Base-by-base conservation (phyloP, 2,888 invertebrate species). In the Actias luna region DNA sequence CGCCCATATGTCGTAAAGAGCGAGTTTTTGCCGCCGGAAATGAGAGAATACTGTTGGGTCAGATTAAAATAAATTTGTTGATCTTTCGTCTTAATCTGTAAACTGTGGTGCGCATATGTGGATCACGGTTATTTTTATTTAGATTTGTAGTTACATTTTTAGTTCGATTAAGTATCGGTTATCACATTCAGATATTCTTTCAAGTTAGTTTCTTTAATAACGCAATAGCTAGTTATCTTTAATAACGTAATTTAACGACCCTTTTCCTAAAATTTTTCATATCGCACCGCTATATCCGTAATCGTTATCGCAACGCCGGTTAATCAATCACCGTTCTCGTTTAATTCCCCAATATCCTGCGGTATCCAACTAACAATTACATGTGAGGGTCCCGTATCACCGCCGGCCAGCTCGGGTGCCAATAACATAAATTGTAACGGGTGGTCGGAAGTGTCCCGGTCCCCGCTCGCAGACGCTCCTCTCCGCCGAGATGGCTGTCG, bases 341-440 rank as follows among this genome's bases (percentile, higher is more conserved):
- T 88, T 89, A 89, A 89, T 90, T 83, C 88, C 86, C 88, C 91
- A 89, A 90, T 90, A 90, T 91, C 88, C 88, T 87, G 89, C 82
- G 87, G 85, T 86, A 78, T 72, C 85, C 85, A 86, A 87, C 87
- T 89, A 90, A 91, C 90, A 90, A 91, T 91, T 89, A 91, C 88
- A 88, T 81, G 86, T 80, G 88, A 85, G 90, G 89, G 89, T 84
- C 84, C 83, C 84, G 82, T 88, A 88, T 88, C 88, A 80, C 77
- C 80, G 77, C 74, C 82, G 84, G 80, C 84, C 89, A 87, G 83
- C 79, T 73, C 79, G 74, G 74, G 78, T 83, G 88, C 87, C 89
- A 88, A 89, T 90, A 89, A 89, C 90, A 92, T 92, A 91, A 91
- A 91, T 92, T 89, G 89, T 90, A 88, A 84, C 86, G 84, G 85